Base-by-base conservation (phyloP, 1,140 invertebrate species). In the Drosophila serrata region DNA sequence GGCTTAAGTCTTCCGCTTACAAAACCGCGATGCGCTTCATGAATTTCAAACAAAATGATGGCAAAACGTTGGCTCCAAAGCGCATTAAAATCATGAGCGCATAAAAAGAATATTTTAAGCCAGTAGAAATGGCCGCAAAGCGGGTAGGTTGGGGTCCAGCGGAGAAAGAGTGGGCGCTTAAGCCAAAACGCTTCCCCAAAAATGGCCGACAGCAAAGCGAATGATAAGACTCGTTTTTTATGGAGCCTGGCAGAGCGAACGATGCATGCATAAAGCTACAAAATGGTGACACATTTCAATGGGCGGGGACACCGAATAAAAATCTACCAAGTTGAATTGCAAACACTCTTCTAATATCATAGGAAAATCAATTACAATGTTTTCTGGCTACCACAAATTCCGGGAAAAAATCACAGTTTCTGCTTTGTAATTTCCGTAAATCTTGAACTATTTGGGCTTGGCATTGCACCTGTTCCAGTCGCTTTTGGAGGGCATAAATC, bases 231-330 rank as follows among this genome's bases (percentile, higher is more conserved):
- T 42, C 53, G 49, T 40, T 72, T 72, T 72, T 72, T 72, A 72
- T 72, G 69, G 65, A 72, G 53, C 68, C 40, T 69, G 33, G 40
- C 33, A 7, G 22, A 65, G 55, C 63, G 63, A 33, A 58, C 55
- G 39, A 49, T 63, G 76, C 58, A 61, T 61, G 75, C 70, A 72
- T 60, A 73, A 82, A 57, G 62, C 84, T 73, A 67, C 75, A 53
- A 80, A 87, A 88, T 76, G 76, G 76, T 75, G 67, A 80, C 82
- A 87, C 82, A 82, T 87, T 87, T 86, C 82, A 87, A 87, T 87
- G 82, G 82, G 37, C 46, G 57, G 37, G 22, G 6, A 3, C 40
- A 27, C 22, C 11, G 33, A 40, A n/a, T n/a, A n/a, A 42, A 48
- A 39, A n/a, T 22, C n/a, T 6, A 22, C 1, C 2, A 22, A 57